Percentiles rank a stretch among this genome's conserved stretches.
Conservation (phyloP, 2,888 invertebrate genomes). For the Phaonia tiefii region DNA sequence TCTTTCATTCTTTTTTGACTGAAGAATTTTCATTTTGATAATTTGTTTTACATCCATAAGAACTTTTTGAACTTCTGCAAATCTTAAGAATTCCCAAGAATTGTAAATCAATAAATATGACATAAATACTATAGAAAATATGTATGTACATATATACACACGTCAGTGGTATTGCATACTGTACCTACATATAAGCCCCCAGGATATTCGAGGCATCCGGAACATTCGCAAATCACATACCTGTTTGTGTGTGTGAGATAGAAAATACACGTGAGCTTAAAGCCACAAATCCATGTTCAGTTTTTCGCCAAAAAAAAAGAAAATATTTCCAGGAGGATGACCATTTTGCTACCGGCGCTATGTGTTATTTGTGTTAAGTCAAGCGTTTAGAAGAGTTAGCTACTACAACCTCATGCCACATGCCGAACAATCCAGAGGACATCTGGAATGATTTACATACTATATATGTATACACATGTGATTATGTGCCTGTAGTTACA, state of each 20-base stretch:
- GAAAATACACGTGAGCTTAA: background rate
- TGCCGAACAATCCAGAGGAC: conserved; percentile 1
- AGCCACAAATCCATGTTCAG: conserved; percentile 30
- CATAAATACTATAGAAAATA: too few relatives aligned
- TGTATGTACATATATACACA: too few relatives aligned
- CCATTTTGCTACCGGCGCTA: conserved; percentile 64
- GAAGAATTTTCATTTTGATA: too few relatives aligned
- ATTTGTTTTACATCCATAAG: too few relatives aligned
- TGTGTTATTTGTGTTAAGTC: conserved; percentile 61
- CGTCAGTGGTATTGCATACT: conserved; percentile 34
- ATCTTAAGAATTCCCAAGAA: too few relatives aligned
- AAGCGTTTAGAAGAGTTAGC: conserved; percentile 34
- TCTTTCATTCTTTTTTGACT: too few relatives aligned
- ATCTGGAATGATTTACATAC: conserved; percentile 19
- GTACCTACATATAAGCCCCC: background rate
- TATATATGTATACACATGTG: conserved; percentile 1
- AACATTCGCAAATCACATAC: conserved; percentile 19
- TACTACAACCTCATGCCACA: background rate
- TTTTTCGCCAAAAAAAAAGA: conserved; percentile 26
- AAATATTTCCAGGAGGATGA: conserved; percentile 51
- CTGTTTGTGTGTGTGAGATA: conserved; percentile 12
- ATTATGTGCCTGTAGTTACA: background rate
- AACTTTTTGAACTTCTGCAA: too few relatives aligned
- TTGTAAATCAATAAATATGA: too few relatives aligned
- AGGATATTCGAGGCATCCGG: conserved; percentile 38